phyloP scores from a whole-genome alignment of 2,888 invertebrate species.

The Amitus sp. region DNA sequence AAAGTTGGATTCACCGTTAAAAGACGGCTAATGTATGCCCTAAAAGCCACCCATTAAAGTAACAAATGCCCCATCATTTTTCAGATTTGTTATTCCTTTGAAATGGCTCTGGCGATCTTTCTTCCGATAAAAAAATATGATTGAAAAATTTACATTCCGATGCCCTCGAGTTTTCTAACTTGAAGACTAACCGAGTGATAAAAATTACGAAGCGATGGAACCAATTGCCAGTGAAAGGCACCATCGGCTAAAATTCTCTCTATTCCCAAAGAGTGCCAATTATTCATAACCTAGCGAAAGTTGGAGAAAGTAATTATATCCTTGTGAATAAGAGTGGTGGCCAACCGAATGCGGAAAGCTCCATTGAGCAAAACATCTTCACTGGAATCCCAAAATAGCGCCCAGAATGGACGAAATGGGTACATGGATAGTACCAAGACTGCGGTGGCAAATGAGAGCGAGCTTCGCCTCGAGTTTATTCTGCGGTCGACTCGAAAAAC shows the following conservation, averaged over 20 bases:
- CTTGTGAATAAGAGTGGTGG: constrained; percentile 16
- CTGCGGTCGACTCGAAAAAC: constrained; percentile 28
- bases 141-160: too few relatives aligned
- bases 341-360: constrained; percentile 7
- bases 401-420: constrained; percentile 16
- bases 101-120: too few relatives aligned
- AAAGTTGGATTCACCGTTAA: neutral
- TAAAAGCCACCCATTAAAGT: neutral
- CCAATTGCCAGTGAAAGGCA: too few relatives aligned
- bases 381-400: constrained; percentile 6
- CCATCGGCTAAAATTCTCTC: too few relatives aligned
- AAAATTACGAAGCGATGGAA: too few relatives aligned
- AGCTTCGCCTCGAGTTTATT: constrained; percentile 26
- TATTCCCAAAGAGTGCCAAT: too few relatives aligned
- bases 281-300: too few relatives aligned
- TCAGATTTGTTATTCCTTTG: neutral
- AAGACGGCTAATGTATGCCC: neutral
- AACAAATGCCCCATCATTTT: neutral
- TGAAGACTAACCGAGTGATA: too few relatives aligned
- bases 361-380: constrained; percentile 23
- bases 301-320: constrained; percentile 7
- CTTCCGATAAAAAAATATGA: too few relatives aligned
- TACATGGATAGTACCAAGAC: constrained; percentile 13
- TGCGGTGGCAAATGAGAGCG: constrained; percentile 26
- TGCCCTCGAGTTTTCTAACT: too few relatives aligned